Percentiles rank a stretch among this genome's conserved stretches.
Conservation (phyloP, 2,797 vertebrate species). For the Cryptoblepharus egeriae region DNA sequence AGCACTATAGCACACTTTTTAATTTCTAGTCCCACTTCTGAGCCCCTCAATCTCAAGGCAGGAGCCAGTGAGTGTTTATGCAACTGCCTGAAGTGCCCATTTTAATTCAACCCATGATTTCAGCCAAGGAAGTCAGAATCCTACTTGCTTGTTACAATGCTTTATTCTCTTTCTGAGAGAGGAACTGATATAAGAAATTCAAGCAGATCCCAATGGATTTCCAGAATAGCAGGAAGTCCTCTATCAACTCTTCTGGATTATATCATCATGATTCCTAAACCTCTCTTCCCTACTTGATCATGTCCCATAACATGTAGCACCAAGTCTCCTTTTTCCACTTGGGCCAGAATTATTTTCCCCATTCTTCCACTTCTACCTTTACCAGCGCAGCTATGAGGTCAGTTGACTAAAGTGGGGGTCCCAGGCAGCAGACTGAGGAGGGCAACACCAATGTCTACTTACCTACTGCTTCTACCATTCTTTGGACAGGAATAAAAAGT, state of each 20-base stretch:
- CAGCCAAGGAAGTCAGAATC: not conserved
- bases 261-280: not conserved
- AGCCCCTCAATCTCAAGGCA: not conserved
- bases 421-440: no score
- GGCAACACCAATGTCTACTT: no score
- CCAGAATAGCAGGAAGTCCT: not conserved
- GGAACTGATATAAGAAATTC: no score
- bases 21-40: conserved; percentile 5
- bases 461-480: no score
- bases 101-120: conserved; percentile 14
- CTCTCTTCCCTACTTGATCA: not conserved
- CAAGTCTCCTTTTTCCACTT: not conserved
- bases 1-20: not conserved
- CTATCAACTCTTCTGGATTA: not conserved
- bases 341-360: not conserved
- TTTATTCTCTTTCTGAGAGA: not conserved
- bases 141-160: not conserved
- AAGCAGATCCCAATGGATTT: not conserved
- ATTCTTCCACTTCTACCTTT: no score
- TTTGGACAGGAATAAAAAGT: no score
- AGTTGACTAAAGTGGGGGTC: no score
- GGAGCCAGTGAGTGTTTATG: conserved; percentile 22
- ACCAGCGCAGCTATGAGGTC: no score
- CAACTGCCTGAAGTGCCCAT: not conserved
- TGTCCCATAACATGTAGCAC: not conserved